Conservation (phyloP, 2,888 invertebrate species). For the Apotomis betuletana region DNA sequence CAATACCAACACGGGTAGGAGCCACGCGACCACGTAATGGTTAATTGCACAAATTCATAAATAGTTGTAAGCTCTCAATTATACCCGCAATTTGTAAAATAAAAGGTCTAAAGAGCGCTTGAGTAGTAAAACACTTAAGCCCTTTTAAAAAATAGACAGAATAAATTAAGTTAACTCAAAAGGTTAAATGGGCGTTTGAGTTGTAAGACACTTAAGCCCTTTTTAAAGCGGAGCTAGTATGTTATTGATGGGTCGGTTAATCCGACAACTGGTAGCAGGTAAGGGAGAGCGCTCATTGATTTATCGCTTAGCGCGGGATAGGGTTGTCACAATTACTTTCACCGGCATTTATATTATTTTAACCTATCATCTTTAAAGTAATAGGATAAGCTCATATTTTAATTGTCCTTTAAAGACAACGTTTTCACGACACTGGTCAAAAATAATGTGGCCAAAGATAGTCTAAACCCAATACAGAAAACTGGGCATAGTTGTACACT, state of each 20-base stretch:
- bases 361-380: too few relatives aligned
- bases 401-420: too few relatives aligned
- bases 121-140: background rate
- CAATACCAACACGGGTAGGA: background rate
- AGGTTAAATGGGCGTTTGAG: background rate
- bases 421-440: too few relatives aligned
- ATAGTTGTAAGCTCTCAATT: conserved; percentile 30
- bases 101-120: background rate
- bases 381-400: too few relatives aligned
- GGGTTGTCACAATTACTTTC: conserved; percentile 8
- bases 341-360: background rate
- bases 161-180: background rate
- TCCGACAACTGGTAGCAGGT: conserved; percentile 23
- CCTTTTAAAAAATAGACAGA: background rate
- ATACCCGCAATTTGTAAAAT: background rate
- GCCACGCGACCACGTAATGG: conserved; percentile 2
- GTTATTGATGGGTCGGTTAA: conserved; percentile 15
- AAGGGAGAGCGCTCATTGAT: conserved; percentile 16
- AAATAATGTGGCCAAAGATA: too few relatives aligned
- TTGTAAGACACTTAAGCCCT: background rate
- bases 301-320: conserved; percentile 7
- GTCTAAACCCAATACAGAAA: too few relatives aligned
- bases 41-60: conserved; percentile 33
- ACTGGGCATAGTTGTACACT: too few relatives aligned
- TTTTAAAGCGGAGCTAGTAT: background rate